Evolutionary conservation across 2,113 vertebrate genomes (phyloP).

Genomic region (Notothenia rossii): DNA sequence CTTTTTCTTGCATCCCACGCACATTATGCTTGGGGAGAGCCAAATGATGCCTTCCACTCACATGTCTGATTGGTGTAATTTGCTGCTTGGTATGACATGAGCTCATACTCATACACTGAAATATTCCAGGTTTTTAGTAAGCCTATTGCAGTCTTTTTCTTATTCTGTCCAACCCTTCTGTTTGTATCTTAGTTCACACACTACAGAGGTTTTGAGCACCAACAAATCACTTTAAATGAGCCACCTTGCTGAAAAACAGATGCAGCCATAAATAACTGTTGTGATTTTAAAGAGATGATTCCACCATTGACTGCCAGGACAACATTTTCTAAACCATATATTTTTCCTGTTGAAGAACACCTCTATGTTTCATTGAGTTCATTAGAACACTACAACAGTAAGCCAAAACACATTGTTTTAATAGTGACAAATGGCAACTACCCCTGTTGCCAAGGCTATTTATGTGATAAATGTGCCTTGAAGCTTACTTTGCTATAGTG

Average conservation of each 20-base stretch:
- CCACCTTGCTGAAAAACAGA: not conserved
- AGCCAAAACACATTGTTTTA: slow-evolving; percentile 60
- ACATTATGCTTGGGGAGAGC: slow-evolving; percentile 22
- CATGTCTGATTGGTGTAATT: slow-evolving; percentile 24
- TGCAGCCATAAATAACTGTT: slow-evolving; percentile 5
- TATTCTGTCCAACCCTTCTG: not conserved
- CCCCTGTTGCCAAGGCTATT: slow-evolving; percentile 50
- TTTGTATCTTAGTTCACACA: not conserved
- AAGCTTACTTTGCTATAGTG: slow-evolving; percentile 55
- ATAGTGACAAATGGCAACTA: slow-evolving; percentile 70
- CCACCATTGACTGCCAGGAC: not conserved
- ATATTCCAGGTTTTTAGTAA: not conserved
- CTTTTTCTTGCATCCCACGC: slow-evolving; percentile 33
- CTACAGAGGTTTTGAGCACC: not conserved
- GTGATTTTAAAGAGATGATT: slow-evolving; percentile 12
- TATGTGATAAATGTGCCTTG: slow-evolving; percentile 69
- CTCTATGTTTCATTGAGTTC: slow-evolving; percentile 45
- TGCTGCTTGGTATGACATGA: not conserved
- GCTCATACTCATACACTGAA: no score
- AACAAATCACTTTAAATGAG: not conserved
- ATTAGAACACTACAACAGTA: slow-evolving; percentile 41
- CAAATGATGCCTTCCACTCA: slow-evolving; percentile 31
- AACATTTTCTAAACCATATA: not conserved
- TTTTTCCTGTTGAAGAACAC: slow-evolving; percentile 29
- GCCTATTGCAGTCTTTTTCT: not conserved